Evolutionary conservation across 2,888 invertebrate genomes (phyloP).

Genomic region (Agonopterix arenella): DNA sequence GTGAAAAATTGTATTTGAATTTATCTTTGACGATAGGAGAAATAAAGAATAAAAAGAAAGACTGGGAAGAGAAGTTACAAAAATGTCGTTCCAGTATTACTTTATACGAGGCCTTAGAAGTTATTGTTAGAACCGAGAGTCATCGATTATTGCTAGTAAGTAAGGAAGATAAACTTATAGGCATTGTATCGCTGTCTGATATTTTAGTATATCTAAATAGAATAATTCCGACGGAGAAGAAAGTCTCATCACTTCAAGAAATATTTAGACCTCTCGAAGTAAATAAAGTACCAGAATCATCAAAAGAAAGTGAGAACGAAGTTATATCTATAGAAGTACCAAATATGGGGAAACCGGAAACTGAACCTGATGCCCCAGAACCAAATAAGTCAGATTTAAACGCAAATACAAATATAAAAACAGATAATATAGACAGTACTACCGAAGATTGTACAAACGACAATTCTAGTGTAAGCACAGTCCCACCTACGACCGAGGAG

Average conservation of each 20-base stretch:
- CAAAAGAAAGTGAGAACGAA: conserved; percentile 64
- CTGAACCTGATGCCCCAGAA: conserved; percentile 24
- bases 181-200: conserved; percentile 69
- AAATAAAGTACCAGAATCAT: conserved; percentile 62
- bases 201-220: conserved; percentile 73
- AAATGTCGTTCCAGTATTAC: conserved; percentile 92
- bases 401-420: conserved; percentile 22
- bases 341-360: conserved; percentile 38
- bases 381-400: conserved; percentile 10
- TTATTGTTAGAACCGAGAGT: conserved; percentile 93
- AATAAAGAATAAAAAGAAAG: conserved; percentile 91
- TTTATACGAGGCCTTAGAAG: conserved; percentile 90
- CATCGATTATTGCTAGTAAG: conserved; percentile 73
- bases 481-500: too few species aligned
- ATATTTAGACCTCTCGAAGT: conserved; percentile 68
- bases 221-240: conserved; percentile 67
- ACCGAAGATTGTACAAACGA: not conserved
- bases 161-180: conserved; percentile 67
- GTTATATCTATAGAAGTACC: conserved; percentile 64
- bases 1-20: conserved; percentile 94
- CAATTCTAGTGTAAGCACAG: not conserved
- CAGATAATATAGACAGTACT: conserved; percentile 11
- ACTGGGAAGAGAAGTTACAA: conserved; percentile 95
- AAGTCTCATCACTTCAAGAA: conserved; percentile 68
- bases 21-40: conserved; percentile 90